These are phyloP conservation scores for Drosophila tsacasi DNA, from an alignment of 1,140 invertebrate genomes.

Conservation along the genomic window DNA sequence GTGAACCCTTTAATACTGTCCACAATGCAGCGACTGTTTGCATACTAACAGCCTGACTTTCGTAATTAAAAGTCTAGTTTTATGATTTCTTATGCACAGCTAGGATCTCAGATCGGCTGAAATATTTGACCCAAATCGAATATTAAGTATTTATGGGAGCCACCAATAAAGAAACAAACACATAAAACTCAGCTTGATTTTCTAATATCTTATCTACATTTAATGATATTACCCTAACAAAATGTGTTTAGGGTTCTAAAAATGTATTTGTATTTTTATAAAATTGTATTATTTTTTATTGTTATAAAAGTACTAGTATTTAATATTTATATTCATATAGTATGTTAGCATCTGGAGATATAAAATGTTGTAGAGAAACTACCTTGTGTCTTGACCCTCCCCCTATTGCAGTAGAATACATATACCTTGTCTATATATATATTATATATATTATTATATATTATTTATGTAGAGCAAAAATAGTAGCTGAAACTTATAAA, in stretches of 20 bases:
- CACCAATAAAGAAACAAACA: background rate
- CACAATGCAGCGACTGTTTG: constrained; percentile 39
- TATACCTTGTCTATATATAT: too few species aligned
- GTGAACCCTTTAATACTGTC: constrained; percentile 51
- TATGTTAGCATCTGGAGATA: background rate
- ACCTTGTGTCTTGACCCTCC: too few species aligned
- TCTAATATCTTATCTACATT: background rate
- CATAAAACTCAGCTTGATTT: background rate
- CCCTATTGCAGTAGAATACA: too few species aligned
- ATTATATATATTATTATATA: too few species aligned
- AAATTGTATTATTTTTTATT: too few species aligned
- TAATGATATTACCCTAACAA: background rate
- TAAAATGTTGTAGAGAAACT: too few species aligned
- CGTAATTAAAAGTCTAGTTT: constrained; percentile 67
- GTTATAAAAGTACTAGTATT: too few species aligned
- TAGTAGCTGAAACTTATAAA: too few species aligned
- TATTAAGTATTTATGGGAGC: background rate
- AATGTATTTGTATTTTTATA: background rate
- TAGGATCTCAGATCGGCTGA: constrained; percentile 5
- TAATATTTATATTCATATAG: background rate
- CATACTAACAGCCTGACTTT: constrained; percentile 32
- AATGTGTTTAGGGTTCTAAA: background rate
- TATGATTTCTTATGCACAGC: constrained; percentile 35
- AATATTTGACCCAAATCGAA: constrained; percentile 11
- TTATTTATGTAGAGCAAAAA: too few species aligned